Percentiles rank a stretch among this genome's conserved stretches.
Evolutionary conservation across 1,140 invertebrate species (phyloP).

Genomic region (Heterodera schachtii): DNA sequence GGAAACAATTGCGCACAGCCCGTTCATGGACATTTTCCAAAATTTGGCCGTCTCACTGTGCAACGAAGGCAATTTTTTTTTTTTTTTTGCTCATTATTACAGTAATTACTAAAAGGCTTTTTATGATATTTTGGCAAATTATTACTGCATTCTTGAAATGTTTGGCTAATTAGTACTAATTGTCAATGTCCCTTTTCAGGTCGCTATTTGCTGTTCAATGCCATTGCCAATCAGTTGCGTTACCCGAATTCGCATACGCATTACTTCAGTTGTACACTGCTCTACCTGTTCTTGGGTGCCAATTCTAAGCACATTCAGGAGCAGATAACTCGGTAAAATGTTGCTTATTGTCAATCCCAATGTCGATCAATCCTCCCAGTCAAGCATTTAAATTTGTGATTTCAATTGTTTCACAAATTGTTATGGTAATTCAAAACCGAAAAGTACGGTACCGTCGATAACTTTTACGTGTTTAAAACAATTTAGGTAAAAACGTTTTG

Average conservation of each 20-base stretch:
- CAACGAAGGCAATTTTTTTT: constrained; percentile 81
- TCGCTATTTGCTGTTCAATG: constrained; percentile 92
- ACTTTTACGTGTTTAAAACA: too few species aligned
- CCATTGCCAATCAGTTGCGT: constrained; percentile 94
- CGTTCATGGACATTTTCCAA: constrained; percentile 99
- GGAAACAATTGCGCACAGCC: constrained; percentile 87
- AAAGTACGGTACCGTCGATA: too few species aligned
- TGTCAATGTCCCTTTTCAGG: constrained; percentile 69
- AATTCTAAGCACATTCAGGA: constrained; percentile 93
- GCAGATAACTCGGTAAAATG: constrained; percentile 72
- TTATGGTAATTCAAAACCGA: too few species aligned
- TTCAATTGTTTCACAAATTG: too few species aligned
- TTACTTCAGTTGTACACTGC: constrained; percentile 94
- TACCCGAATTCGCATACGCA: constrained; percentile 99
- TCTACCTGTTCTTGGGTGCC: constrained; percentile 96
- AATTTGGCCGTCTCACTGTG: constrained; percentile 95
- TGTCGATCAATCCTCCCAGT: too few species aligned
- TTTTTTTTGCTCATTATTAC: too few species aligned
- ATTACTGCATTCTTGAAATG: too few species aligned
- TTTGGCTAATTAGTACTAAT: too few species aligned
- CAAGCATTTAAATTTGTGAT: too few species aligned
- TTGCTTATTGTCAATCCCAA: background rate
- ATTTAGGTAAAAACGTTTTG: too few species aligned
- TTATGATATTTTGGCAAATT: too few species aligned
- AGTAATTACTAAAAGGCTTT: too few species aligned